Evolutionary conservation across 2,888 invertebrate species (phyloP), one percentile per base, ranked within the genome.

Genomic region (Chymomyza caudatula): DNA sequence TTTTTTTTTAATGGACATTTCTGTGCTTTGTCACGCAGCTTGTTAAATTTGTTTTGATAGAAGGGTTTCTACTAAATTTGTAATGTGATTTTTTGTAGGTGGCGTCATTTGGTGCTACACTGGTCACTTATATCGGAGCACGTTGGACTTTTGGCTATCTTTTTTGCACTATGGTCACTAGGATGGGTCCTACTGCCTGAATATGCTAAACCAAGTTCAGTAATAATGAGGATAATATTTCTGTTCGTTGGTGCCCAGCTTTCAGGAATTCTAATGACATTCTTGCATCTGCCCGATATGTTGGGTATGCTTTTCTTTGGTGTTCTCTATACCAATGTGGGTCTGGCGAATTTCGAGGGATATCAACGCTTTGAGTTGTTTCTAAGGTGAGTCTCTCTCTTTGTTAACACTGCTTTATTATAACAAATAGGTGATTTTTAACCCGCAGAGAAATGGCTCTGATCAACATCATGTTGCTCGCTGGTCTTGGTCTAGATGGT

Each of bases 251-350:
- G 90, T 1, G 90, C 90, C 5, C 88, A 91, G 65, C 67, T 88
- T 22, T 69, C 81, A 8, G 91, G 91, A 0, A 78, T 89, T n/a
- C 61, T 90, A 66, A 88, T 88, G 42, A 84, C 87, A 52, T 86
- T 88, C 5, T 58, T 88, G 2, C 78, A 82, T 42, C 61, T 91
- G 71, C 91, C 93, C 0, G 93, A 93, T 4, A 91, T 93, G 86
- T 90, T 94, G 64, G 94, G 94, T 13, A 93, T 94, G 93, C 87
- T 94, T 0, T 88, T 93, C 53, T 92, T 92, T 59, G 93, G 94
- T 11, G 92, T 93, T 3, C 84, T 92, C 6, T 90, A 92, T 60
- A 88, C 91, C 56, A 92, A 92, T 79, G 74, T 92, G 17, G 92
- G 91, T 0, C 87, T 90, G 67, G 90, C 92, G 25, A 78, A 91